Percentiles rank a stretch among this genome's conserved stretches.
Evolutionary conservation across 2,797 vertebrate species (phyloP).

Genomic region (Pterois miles): DNA sequence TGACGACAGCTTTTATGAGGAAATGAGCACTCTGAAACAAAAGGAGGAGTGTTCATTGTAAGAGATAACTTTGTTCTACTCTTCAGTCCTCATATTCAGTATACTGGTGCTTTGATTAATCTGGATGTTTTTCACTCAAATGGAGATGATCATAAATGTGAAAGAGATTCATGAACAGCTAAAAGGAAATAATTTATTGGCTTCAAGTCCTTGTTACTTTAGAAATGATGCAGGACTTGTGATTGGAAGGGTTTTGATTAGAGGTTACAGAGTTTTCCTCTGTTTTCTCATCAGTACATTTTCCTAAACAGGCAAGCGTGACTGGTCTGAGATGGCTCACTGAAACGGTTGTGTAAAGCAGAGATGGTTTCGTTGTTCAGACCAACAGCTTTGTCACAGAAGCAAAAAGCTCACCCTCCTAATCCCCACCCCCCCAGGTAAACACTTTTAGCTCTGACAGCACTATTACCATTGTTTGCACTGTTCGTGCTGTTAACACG

Average conservation of each 20-base stretch:
- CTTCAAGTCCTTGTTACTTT: neutral
- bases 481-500: too few relatives aligned
- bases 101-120: slow-evolving; percentile 1
- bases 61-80: slow-evolving; percentile 37
- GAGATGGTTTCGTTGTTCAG: slow-evolving; percentile 7
- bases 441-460: too few relatives aligned
- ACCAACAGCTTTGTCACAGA: too few relatives aligned
- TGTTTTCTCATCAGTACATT: neutral
- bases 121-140: slow-evolving; percentile 5
- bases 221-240: neutral
- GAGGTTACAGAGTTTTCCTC: slow-evolving; percentile 1
- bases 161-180: slow-evolving; percentile 8
- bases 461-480: too few relatives aligned
- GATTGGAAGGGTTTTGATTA: neutral
- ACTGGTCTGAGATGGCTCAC: neutral
- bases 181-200: neutral
- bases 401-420: too few relatives aligned
- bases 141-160: slow-evolving; percentile 19
- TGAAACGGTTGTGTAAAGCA: neutral
- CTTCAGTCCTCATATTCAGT: slow-evolving; percentile 2
- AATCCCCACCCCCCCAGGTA: too few relatives aligned
- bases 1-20: slow-evolving; percentile 49
- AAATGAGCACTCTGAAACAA: slow-evolving; percentile 40
- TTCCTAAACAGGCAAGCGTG: neutral
- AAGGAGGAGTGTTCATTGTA: slow-evolving; percentile 46